phyloP scores from a whole-genome alignment of 2,888 invertebrate genomes.

The Hermaeophaga mercurialis region DNA sequence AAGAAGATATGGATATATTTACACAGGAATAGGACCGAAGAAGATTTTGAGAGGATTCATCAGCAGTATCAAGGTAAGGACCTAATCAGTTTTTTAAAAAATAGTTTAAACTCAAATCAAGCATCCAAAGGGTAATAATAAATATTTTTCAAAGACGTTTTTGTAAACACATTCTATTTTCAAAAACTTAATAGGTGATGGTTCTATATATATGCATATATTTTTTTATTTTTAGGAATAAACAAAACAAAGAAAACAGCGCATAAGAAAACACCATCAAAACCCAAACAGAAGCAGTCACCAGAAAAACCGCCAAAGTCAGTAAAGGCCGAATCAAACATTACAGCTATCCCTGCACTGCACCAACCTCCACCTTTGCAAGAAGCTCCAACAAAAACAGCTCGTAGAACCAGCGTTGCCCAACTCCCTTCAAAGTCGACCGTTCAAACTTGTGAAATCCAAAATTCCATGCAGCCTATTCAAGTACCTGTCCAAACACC shows the following conservation, averaged over 20 bases:
- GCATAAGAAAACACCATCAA: constrained; percentile 50
- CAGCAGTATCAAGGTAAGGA: constrained; percentile 69
- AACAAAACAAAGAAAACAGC: constrained; percentile 61
- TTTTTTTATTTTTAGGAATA: constrained; percentile 47
- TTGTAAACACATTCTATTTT: background rate
- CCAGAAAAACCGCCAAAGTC: constrained; percentile 29
- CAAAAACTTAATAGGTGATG: background rate
- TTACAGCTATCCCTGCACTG: constrained; percentile 11
- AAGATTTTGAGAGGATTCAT: constrained; percentile 70
- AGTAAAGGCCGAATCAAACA: constrained; percentile 33
- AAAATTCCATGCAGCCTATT: constrained; percentile 1
- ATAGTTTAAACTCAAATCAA: no score
- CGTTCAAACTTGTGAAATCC: background rate
- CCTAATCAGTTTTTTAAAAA: no score
- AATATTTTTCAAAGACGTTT: background rate
- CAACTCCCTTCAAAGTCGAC: constrained; percentile 11
- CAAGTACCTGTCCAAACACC: background rate
- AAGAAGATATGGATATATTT: constrained; percentile 96
- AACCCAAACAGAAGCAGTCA: constrained; percentile 53
- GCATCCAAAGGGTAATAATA: background rate
- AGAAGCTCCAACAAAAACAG: constrained; percentile 19
- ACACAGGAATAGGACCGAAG: constrained; percentile 71
- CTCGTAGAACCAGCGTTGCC: constrained; percentile 14
- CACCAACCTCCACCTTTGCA: constrained; percentile 23
- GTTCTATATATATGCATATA: no score